Conservation (phyloP, 2,113 vertebrate species). For the Protobothrops flavoviridis region DNA sequence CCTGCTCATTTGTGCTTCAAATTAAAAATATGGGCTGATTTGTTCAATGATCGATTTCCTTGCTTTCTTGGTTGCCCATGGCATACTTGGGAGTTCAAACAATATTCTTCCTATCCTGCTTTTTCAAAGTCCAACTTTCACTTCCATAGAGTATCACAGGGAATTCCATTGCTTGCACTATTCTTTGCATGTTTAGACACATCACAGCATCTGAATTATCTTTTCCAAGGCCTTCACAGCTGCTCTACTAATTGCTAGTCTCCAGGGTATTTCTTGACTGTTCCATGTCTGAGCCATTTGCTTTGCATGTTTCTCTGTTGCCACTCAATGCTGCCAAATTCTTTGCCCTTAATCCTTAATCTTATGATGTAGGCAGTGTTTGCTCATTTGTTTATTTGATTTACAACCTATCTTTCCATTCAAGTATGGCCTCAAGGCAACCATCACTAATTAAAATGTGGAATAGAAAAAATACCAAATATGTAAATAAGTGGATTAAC, state of each 20-base stretch:
- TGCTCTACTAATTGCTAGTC: not conserved
- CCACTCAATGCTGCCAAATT: not conserved
- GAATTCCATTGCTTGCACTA: not conserved
- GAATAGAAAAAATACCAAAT: not conserved
- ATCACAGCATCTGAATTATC: not conserved
- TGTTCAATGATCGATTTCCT: not conserved
- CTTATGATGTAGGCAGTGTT: not conserved
- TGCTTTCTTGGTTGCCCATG: not conserved
- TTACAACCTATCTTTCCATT: not conserved
- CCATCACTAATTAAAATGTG: not conserved
- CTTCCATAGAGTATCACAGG: not conserved
- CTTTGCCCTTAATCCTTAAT: not conserved
- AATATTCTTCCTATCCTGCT: not conserved
- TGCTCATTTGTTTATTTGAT: not conserved
- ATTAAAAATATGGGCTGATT: not conserved
- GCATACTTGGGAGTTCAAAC: not conserved
- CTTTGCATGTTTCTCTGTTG: not conserved
- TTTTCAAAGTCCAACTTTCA: not conserved
- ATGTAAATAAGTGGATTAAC: not conserved
- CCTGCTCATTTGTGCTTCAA: not conserved
- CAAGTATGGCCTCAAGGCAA: not conserved
- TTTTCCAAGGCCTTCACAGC: not conserved
- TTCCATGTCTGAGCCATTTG: not conserved
- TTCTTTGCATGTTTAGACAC: not conserved
- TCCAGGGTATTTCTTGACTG: not conserved